Base-by-base conservation (phyloP, 1,140 invertebrate genomes). In the Drosophila nasuta region DNA sequence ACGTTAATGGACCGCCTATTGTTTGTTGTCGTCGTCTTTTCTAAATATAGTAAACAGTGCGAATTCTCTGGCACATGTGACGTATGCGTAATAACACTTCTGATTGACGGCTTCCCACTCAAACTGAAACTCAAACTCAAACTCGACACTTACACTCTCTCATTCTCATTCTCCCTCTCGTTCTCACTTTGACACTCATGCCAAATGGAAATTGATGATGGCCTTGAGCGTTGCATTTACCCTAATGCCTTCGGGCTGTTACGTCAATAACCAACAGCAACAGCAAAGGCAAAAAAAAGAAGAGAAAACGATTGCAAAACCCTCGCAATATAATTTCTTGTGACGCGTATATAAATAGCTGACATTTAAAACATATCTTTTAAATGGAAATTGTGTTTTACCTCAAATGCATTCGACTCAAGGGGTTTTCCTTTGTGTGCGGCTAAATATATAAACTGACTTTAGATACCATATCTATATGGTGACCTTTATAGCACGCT, bases 31-130 rank as follows among this genome's bases (percentile, higher is more conserved):
- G 56, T 17, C 48, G 46, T 17, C 48, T 41, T 25, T 63, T 49
- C 60, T 52, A 71, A 66, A 71, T 58, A 45, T 56, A 72, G 63
- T 35, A 11, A 45, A 67, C 35, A 52, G 41, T 63, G 72, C 76
- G 56, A 78, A 62, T 71, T 49, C 35, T 33, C 66, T 62, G 52
- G 38, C 45, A 35, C 20, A 79, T 38, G 68, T 72, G 77, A 76
- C 74, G 77, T 77, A 63, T 76, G 45, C 73, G 62, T 67, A 63
- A 63, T 65, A 54, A 51, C 63, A 72, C 57, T 67, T 58, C 45
- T 45, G 7, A 46, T 35, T 35, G 48, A 54, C 49, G 49, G 49
- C 43, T 17, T 38, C 38, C 30, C 51, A 54, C 51, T 33, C 25
- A 25, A 25, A 25, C 20, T 25, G 20, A 25, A 25, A 25, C 20